Evolutionary conservation across 2,888 invertebrate genomes (phyloP).

Genomic region (Stenchaetothrips biformis): DNA sequence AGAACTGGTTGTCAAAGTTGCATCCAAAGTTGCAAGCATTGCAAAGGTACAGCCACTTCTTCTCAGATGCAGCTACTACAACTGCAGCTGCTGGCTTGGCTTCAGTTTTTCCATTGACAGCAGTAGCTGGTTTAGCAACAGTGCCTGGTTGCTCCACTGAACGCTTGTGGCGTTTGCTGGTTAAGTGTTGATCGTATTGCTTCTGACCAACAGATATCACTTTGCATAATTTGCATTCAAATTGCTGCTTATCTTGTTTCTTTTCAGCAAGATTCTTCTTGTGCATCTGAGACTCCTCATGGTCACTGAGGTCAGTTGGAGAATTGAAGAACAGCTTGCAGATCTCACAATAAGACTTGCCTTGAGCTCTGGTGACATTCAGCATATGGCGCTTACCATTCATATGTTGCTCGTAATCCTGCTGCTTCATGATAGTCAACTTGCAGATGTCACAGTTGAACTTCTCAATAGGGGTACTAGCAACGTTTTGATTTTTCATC

Average conservation of each 20-base stretch:
- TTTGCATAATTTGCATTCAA: background rate
- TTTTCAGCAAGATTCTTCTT: background rate
- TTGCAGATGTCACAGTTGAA: background rate
- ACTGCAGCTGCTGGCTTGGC: background rate
- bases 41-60: constrained; percentile 7
- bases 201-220: background rate
- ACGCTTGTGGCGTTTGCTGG: background rate
- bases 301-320: background rate
- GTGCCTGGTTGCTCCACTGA: background rate
- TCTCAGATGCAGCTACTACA: background rate
- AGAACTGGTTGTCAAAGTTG: background rate
- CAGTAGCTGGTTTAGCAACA: background rate
- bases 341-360: background rate
- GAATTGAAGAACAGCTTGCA: constrained; percentile 11
- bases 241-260: background rate
- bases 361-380: background rate
- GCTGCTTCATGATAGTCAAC: background rate
- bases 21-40: constrained; percentile 14
- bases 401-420: background rate
- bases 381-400: background rate
- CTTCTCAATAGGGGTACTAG: background rate
- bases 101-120: background rate
- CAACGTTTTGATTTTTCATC: background rate
- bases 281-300: background rate
- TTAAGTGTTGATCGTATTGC: background rate